Evolutionary conservation across 2,797 vertebrate genomes (phyloP).

Genomic region (Sandelia bainsii): DNA sequence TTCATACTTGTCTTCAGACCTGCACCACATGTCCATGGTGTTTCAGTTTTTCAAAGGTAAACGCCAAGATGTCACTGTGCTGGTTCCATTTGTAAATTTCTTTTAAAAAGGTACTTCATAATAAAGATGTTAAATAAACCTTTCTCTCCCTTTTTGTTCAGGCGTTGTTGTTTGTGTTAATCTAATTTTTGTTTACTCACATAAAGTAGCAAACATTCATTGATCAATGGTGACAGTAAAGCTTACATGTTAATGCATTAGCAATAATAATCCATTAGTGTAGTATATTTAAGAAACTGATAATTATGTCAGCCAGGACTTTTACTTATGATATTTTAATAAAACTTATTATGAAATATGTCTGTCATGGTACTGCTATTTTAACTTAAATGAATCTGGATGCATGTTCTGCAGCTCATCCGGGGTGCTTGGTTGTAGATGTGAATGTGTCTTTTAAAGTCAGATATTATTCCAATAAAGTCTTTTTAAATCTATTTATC

Average conservation of each 20-base stretch:
- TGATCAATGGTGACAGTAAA: no score
- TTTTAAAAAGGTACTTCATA: conserved; percentile 97
- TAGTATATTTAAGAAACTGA: no score
- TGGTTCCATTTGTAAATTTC: conserved; percentile 93
- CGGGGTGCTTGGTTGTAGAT: not conserved
- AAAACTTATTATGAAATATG: no score
- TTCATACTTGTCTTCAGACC: conserved; percentile 80
- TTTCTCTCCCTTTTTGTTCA: conserved; percentile 7
- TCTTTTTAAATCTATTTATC: not conserved
- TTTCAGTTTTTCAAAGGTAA: conserved; percentile 78
- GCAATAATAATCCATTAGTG: no score
- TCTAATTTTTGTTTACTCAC: not conserved
- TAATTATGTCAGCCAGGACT: no score
- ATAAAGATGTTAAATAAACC: conserved; percentile 90
- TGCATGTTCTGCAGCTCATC: no score
- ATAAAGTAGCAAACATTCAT: no score
- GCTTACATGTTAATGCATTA: no score
- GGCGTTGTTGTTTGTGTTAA: not conserved
- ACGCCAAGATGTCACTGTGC: conserved; percentile 86
- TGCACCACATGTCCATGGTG: conserved; percentile 78
- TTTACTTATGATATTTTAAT: no score
- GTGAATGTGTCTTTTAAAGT: not conserved
- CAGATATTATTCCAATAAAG: not conserved
- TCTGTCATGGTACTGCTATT: no score
- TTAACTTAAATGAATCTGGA: no score